Base-by-base conservation (phyloP, 2,888 invertebrate species). In the Drosophila pseudotalamancana region DNA sequence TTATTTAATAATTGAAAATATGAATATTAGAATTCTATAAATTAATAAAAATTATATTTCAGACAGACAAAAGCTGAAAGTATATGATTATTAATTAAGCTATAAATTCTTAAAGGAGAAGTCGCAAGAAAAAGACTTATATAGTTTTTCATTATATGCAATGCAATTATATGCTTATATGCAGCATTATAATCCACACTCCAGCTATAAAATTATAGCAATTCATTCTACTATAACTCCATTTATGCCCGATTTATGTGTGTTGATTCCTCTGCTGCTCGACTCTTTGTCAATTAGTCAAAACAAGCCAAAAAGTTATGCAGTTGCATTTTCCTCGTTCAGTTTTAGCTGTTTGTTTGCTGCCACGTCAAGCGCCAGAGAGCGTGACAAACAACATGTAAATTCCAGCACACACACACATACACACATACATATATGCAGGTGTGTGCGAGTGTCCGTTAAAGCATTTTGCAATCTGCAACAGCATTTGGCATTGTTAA, bases 241-340 rank as follows among this genome's bases (percentile, higher is more conserved):
- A 34, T 45, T 14, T 54, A 63, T 50, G 21, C 12, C 4, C 35
- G 31, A 31, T 54, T 59, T 37, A 51, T 48, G 40, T 40, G 64
- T 55, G 55, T 37, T 6, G n/a, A 35, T 35, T 3, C 19, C 40
- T 43, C 37, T 45, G 21, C 53, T 45, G 49, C 49, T 48, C 46
- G 42, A 37, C 48, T 74, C 73, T 69, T 71, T 71, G 70, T 75
- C 85, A 84, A 87, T 86, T 86, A 86, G 85, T 72, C 68, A 64
- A 70, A 73, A 81, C 72, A 81, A 74, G 60, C 65, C 69, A 74
- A 74, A 68, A 74, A 79, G 74, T 69, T 76, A 77, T 80, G 68
- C 54, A 65, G 59, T 56, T 68, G 51, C 46, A 60, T 39, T 35
- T 51, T 51, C 50, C 31, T 42, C 37, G 49, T 29, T 31, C 18